Evolutionary conservation across 1,140 invertebrate genomes (phyloP).

Genomic region (Sesamia nonagrioides): DNA sequence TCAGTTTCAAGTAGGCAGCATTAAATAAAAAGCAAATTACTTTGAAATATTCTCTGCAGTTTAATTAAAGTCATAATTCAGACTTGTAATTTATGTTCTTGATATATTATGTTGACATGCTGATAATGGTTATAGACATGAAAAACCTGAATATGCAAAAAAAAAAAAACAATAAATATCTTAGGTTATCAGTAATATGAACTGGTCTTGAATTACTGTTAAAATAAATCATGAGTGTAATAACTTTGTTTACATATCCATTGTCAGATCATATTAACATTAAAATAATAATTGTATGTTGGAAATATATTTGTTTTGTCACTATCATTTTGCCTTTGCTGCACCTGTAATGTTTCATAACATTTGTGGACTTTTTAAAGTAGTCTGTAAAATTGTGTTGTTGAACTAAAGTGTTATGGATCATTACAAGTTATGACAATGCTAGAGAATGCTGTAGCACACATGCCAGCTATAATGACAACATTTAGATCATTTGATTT

Average conservation of each 20-base stretch:
- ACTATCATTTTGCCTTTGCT: slow-evolving; percentile 32
- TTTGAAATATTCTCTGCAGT: slow-evolving; percentile 5
- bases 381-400: not conserved
- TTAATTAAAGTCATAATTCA: not conserved
- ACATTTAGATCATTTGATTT: slow-evolving; percentile 17
- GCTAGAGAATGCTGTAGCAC: slow-evolving; percentile 34
- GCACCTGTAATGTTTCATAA: slow-evolving; percentile 22
- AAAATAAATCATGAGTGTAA: not conserved
- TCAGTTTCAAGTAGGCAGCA: not conserved
- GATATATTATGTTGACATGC: not conserved
- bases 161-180: not conserved
- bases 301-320: slow-evolving; percentile 8
- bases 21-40: not conserved
- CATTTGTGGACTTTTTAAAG: not conserved
- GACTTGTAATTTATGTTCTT: not conserved
- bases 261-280: slow-evolving; percentile 6
- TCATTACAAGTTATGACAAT: slow-evolving; percentile 4
- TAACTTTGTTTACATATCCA: not conserved
- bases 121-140: not conserved
- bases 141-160: not conserved
- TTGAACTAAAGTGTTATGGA: slow-evolving; percentile 28
- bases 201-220: not conserved
- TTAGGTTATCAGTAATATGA: not conserved
- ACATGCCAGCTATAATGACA: slow-evolving; percentile 1
- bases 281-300: not conserved